A percentile compares a stretch with the other conserved stretches of the same genome.
These are phyloP conservation scores for Thera obeliscata DNA, from an alignment of 2,888 invertebrate species.

Conservation along the genomic window DNA sequence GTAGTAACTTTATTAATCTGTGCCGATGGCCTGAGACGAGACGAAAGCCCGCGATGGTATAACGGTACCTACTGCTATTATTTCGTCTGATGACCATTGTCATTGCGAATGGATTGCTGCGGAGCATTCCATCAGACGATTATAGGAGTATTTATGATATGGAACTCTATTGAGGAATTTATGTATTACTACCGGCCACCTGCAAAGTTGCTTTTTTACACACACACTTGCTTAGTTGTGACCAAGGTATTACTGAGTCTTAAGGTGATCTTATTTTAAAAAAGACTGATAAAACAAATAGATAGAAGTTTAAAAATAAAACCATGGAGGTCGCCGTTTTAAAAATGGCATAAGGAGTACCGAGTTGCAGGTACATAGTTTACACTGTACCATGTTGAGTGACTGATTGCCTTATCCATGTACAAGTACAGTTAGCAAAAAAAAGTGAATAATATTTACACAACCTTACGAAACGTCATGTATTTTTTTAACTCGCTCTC, in stretches of 20 bases:
- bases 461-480: neutral
- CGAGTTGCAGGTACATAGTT: neutral
- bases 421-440: neutral
- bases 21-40: slow-evolving; percentile 25
- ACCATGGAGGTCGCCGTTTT: slow-evolving; percentile 13
- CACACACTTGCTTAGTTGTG: no score
- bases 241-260: no score
- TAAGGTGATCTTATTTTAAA: no score
- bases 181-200: neutral
- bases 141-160: neutral
- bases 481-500: no score
- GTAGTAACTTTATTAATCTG: no score
- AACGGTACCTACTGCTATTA: slow-evolving; percentile 22
- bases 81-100: slow-evolving; percentile 20
- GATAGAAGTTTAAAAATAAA: slow-evolving; percentile 15
- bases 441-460: neutral
- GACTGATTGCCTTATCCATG: slow-evolving; percentile 29
- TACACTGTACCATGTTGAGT: slow-evolving; percentile 16
- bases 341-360: slow-evolving; percentile 16
- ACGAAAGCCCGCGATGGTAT: slow-evolving; percentile 12
- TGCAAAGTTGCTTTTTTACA: no score
- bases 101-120: slow-evolving; percentile 20
- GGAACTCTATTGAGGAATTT: neutral
- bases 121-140: slow-evolving; percentile 1
- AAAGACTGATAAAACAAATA: no score